phyloP scores from a whole-genome alignment of 2,797 vertebrate genomes.

The Prunella strophiata region DNA sequence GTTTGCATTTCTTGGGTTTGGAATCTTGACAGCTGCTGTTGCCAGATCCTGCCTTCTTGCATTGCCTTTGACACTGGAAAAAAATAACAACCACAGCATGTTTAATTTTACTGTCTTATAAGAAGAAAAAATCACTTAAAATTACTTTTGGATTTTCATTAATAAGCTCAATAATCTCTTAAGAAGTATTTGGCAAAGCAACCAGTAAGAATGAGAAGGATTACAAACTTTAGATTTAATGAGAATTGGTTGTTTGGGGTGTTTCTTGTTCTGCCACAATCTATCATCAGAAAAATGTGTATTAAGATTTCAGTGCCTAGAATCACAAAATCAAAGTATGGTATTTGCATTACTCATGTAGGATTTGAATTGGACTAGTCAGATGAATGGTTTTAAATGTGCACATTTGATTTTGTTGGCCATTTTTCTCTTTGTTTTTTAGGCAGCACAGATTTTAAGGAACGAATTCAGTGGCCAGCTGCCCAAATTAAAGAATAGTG shows the following conservation, averaged over 20 bases:
- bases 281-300: neutral
- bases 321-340: conserved; percentile 47
- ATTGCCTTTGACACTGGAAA: conserved; percentile 47
- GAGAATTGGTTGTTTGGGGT: conserved; percentile 21
- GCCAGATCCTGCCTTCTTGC: conserved; percentile 55
- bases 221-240: conserved; percentile 36
- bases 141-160: conserved; percentile 61
- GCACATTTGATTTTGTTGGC: conserved; percentile 43
- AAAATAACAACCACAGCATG: conserved; percentile 43
- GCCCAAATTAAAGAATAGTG: conserved; percentile 44
- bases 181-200: conserved; percentile 54
- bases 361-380: neutral
- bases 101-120: conserved; percentile 64
- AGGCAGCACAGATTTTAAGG: conserved; percentile 30
- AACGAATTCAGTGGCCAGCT: conserved; percentile 23
- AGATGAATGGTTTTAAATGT: neutral
- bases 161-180: conserved; percentile 66
- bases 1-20: conserved; percentile 61
- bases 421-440: conserved; percentile 10
- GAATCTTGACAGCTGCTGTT: conserved; percentile 57
- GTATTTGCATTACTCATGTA: neutral
- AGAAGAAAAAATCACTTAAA: conserved; percentile 33
- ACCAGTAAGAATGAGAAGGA: conserved; percentile 7
- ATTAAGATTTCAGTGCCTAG: conserved; percentile 31
- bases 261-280: conserved; percentile 25